A percentile compares a stretch with the other conserved stretches of the same genome.
Conservation (phyloP, 2,888 invertebrate species). For the Tuta absoluta region DNA sequence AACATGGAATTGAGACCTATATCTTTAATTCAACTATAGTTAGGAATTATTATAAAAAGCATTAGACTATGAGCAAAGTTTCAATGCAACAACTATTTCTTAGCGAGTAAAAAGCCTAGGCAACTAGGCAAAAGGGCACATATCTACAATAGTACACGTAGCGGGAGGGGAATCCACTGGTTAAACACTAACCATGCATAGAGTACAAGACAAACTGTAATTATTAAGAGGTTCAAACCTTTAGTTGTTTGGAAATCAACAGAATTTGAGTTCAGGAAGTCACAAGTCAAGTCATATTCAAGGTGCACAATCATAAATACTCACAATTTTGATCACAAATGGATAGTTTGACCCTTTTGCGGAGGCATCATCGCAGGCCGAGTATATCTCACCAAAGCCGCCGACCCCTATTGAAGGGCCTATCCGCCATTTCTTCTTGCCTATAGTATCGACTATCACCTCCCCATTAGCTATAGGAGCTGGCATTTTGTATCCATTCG, state of each 20-base stretch:
- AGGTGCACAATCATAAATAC: constrained; percentile 49
- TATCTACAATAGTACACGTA: too few relatives aligned
- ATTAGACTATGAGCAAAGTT: too few relatives aligned
- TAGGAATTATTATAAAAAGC: background rate
- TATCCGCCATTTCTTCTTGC: constrained; percentile 91
- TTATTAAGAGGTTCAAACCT: too few relatives aligned
- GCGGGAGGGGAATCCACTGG: too few relatives aligned
- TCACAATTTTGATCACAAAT: constrained; percentile 90
- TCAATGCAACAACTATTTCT: too few relatives aligned
- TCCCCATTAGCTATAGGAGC: constrained; percentile 88
- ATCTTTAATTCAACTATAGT: background rate
- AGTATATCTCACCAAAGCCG: constrained; percentile 97
- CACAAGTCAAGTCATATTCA: constrained; percentile 1
- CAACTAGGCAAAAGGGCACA: too few relatives aligned
- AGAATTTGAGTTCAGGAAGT: too few relatives aligned
- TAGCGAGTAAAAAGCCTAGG: too few relatives aligned
- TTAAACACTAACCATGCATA: too few relatives aligned
- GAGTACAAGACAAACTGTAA: too few relatives aligned
- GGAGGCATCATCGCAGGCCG: constrained; percentile 84
- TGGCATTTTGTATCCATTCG: constrained; percentile 82
- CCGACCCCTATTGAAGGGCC: constrained; percentile 94
- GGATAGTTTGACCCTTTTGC: constrained; percentile 81
- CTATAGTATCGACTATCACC: constrained; percentile 85
- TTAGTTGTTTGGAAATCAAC: too few relatives aligned
- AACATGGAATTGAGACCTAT: too few relatives aligned